Base-by-base conservation (phyloP, 2,797 vertebrate species). In the Rhinophrynus dorsalis region DNA sequence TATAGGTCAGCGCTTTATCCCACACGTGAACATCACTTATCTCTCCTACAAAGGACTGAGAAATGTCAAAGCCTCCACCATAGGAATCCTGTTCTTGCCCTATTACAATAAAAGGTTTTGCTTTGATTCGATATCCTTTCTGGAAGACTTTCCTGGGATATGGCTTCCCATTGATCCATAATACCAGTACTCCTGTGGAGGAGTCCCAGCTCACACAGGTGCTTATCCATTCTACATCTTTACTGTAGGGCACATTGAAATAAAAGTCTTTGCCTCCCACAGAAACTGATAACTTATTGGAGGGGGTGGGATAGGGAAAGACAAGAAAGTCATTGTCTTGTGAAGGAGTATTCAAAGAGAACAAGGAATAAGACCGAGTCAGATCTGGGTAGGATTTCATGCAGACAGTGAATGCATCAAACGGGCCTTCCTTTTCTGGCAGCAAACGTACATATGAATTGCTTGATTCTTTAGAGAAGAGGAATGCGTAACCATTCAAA, bases 1-100 rank as follows among this genome's bases (percentile, higher is more conserved):
- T 35, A 40, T 51, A 58, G 5, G 79, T 74, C 12, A 91, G 76
- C 13, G 85, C 84, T 0, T 0, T 64, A 74, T 92, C 88, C 91
- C 89, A 91, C 88, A 93, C 83, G 32, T 86, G 85, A 58, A 92
- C 74, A 0, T 90, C 87, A 0, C 83, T 84, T 44, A 92, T 78
- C 75, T 93, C 91, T 0, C 90, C 91, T 0, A 86, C 67, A 0
- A 91, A 91, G 78, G 87, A 90, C 78, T 89, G 83, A 26, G 32
- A 8, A 9, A 45, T 29, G 1, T 92, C 81, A 0, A 90, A 83
- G 0, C 54, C 9, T 0, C 87, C 89, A 26, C 89, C 74, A 12
- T 82, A 87, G 18, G 79, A 80, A 62, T 92, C 87, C 0, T 88
- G 85, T 6, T 94, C 79, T 94, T n/a, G 90, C 1, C 90, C 90